A percentile compares a stretch with the other conserved stretches of the same genome.
Conservation (phyloP, 1,140 invertebrate genomes). For the Ceratitis capitata region DNA sequence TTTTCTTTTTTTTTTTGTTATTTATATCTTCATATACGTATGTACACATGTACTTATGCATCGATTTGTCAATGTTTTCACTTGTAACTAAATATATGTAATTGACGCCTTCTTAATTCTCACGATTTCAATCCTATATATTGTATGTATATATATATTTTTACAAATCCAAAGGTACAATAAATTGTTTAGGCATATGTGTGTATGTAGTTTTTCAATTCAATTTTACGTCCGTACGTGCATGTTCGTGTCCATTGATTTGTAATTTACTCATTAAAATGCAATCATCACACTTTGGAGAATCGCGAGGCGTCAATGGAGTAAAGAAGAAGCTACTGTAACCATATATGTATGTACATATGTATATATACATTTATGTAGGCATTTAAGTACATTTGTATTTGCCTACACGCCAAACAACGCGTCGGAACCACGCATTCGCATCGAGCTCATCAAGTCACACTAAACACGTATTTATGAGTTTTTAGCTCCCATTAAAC, state of each 20-base stretch:
- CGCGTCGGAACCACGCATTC: not conserved
- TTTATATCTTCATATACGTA: not conserved
- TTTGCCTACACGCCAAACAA: no score
- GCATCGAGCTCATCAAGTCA: not conserved
- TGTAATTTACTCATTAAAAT: constrained; percentile 46
- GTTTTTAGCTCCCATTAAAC: not conserved
- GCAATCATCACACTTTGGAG: constrained; percentile 39
- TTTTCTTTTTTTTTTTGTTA: no score
- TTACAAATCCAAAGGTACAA: constrained; percentile 1
- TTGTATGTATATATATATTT: constrained; percentile 32
- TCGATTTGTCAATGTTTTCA: no score
- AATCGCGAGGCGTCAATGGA: no score
- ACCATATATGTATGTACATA: not conserved
- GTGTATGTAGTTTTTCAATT: not conserved
- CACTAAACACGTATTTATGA: not conserved
- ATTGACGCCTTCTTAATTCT: constrained; percentile 43
- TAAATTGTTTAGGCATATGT: not conserved
- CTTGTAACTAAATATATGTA: constrained; percentile 1
- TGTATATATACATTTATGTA: not conserved
- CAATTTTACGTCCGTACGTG: constrained; percentile 29
- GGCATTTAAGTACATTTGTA: no score
- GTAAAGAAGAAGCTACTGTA: not conserved
- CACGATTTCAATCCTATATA: constrained; percentile 36
- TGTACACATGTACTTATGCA: not conserved
- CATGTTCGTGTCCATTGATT: constrained; percentile 40